Percentiles rank a stretch among this genome's conserved stretches.
Evolutionary conservation across 1,140 invertebrate species (phyloP).

Genomic region (Elysia chlorotica): DNA sequence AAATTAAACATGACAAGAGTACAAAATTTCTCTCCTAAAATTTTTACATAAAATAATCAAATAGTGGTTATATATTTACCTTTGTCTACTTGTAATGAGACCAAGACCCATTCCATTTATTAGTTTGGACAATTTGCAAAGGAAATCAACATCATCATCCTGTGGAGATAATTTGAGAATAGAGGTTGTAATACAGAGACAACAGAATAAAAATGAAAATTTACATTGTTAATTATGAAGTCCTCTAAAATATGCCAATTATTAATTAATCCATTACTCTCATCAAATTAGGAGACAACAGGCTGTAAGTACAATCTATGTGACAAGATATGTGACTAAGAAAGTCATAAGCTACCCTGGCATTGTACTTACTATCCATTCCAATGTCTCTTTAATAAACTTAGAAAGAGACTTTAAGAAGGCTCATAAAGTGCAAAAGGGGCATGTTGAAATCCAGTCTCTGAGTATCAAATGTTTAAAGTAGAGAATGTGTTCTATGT

Average conservation of each 20-base stretch:
- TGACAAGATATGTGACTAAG: background rate
- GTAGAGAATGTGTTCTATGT: too few species aligned
- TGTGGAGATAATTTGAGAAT: constrained; percentile 29
- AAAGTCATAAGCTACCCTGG: background rate
- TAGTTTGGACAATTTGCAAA: constrained; percentile 65
- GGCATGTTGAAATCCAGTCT: too few species aligned
- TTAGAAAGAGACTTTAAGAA: too few species aligned
- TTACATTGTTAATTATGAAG: too few species aligned
- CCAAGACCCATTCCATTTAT: constrained; percentile 66
- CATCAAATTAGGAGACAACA: background rate
- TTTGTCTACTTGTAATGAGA: constrained; percentile 62
- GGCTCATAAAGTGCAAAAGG: too few species aligned
- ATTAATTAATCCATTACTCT: background rate
- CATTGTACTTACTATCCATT: background rate
- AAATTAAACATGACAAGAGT: too few species aligned
- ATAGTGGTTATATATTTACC: constrained; percentile 62
- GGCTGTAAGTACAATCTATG: background rate
- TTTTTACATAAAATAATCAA: too few species aligned
- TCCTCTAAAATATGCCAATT: background rate
- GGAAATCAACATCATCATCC: constrained; percentile 66
- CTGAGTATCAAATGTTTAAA: too few species aligned
- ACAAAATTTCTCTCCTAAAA: too few species aligned
- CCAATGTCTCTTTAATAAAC: too few species aligned
- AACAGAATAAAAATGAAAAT: background rate
- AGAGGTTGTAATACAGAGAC: background rate